phyloP scores from a whole-genome alignment of 2,113 vertebrate species.

The Rhea pennata region DNA sequence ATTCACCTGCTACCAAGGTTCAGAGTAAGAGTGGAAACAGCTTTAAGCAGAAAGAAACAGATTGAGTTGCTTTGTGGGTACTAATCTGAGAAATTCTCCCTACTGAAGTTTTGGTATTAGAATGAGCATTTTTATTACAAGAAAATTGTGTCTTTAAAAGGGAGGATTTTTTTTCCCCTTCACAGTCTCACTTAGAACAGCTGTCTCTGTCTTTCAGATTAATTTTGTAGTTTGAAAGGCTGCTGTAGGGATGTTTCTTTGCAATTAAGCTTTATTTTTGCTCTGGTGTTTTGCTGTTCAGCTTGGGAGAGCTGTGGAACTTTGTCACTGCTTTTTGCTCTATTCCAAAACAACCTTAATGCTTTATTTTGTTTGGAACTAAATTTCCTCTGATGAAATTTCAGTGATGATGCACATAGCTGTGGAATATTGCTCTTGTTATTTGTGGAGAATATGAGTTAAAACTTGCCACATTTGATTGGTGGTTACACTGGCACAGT shows the following conservation, averaged over 20 bases:
- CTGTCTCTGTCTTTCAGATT: not conserved
- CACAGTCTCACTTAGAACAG: not conserved
- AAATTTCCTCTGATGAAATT: conserved; percentile 28
- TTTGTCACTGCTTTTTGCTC: conserved; percentile 13
- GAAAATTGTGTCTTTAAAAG: not conserved
- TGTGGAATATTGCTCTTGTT: not conserved
- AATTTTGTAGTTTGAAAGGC: conserved; percentile 1
- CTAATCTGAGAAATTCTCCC: not conserved
- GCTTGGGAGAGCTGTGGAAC: not conserved
- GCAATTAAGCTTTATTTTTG: conserved; percentile 19
- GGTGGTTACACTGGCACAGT: not conserved
- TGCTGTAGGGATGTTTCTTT: not conserved
- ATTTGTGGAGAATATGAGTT: not conserved
- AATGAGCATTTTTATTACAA: not conserved
- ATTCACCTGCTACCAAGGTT: not conserved
- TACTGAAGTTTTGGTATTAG: not conserved
- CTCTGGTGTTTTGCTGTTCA: not conserved
- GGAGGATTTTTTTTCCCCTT: not conserved
- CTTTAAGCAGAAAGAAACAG: not conserved
- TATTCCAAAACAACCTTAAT: not conserved
- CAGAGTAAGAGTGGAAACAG: not conserved
- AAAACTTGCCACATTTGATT: not conserved
- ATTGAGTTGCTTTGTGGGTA: not conserved
- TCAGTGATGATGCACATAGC: not conserved
- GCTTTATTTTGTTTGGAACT: conserved; percentile 24